phyloP scores from a whole-genome alignment of 2,888 invertebrate genomes.

The Patella depressa region DNA sequence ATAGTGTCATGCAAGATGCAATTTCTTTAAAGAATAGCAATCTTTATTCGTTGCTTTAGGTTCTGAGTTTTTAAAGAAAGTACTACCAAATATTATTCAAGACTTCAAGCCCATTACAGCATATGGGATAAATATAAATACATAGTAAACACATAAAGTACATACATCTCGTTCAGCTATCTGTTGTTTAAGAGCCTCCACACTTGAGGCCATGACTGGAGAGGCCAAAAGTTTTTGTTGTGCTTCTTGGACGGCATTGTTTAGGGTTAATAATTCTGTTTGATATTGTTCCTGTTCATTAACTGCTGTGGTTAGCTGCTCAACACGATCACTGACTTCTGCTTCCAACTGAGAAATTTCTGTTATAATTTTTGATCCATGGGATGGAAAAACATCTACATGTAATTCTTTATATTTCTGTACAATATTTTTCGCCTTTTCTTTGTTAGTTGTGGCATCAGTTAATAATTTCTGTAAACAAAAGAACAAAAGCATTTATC shows the following conservation, averaged over 20 bases:
- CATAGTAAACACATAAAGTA: conserved; percentile 27
- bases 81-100: no score
- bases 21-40: no score
- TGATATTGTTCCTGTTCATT: conserved; percentile 59
- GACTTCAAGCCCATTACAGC: no score
- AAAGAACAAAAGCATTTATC: no score
- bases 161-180: conserved; percentile 61
- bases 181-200: conserved; percentile 60
- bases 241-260: conserved; percentile 54
- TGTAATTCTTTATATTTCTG: conserved; percentile 16
- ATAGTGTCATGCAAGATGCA: no score
- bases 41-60: no score
- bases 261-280: conserved; percentile 52
- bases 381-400: conserved; percentile 20
- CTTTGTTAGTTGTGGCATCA: conserved; percentile 57
- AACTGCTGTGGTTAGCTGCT: conserved; percentile 49
- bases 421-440: conserved; percentile 37
- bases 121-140: no score
- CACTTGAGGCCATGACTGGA: conserved; percentile 55
- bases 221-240: conserved; percentile 55
- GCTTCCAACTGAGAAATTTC: conserved; percentile 58
- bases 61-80: no score
- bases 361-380: conserved; percentile 41
- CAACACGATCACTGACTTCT: conserved; percentile 49
- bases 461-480: conserved; percentile 54